A percentile compares a stretch with the other conserved stretches of the same genome.
Conservation (phyloP, 2,888 invertebrate species). For the Anodontia alba region DNA sequence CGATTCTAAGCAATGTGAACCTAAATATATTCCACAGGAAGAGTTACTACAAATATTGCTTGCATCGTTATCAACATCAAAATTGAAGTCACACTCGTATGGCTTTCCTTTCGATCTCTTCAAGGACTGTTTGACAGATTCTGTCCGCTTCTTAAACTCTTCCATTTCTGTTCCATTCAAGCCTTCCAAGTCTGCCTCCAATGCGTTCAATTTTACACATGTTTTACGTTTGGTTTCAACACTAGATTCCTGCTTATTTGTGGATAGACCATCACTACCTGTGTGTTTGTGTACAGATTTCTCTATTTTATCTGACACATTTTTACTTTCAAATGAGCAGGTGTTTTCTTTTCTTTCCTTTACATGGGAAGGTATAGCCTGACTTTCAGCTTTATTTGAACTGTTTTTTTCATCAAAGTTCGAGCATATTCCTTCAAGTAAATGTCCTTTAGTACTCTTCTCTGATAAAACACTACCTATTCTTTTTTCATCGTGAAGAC, state of each 20-base stretch:
- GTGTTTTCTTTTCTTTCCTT: background rate
- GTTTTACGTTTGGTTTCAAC: background rate
- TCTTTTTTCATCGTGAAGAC: no score
- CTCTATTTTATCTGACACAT: no score
- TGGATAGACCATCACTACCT: no score
- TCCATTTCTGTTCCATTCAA: slow-evolving; percentile 42
- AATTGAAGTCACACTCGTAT: slow-evolving; percentile 56
- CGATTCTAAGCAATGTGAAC: background rate
- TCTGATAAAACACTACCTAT: no score
- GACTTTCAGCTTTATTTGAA: no score
- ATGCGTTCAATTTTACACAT: no score
- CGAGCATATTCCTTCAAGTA: no score
- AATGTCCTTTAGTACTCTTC: no score
- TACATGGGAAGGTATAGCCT: background rate
- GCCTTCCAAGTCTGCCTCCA: background rate
- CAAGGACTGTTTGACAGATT: slow-evolving; percentile 34
- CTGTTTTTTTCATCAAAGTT: no score
- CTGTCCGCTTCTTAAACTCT: slow-evolving; percentile 43
- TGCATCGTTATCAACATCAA: slow-evolving; percentile 25
- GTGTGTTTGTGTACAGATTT: no score
- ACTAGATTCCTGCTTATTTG: no score
- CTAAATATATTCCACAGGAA: background rate
- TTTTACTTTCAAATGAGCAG: no score
- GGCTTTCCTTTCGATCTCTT: slow-evolving; percentile 37
- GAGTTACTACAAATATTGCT: background rate